Evolutionary conservation across 2,888 invertebrate species (phyloP), one percentile per base, ranked within the genome.

Genomic region (Platerodrilus igneus): DNA sequence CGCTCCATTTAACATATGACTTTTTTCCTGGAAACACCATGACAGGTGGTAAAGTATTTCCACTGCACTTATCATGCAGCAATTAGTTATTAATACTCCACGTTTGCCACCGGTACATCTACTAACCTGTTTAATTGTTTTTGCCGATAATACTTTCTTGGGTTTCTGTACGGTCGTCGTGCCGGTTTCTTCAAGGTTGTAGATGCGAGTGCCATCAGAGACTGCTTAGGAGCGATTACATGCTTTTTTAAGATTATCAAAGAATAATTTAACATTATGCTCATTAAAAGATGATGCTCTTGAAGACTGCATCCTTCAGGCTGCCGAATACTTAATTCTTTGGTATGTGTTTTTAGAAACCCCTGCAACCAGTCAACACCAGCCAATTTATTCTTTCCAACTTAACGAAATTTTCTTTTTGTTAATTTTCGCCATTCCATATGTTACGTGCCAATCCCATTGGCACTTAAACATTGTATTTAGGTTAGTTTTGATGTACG

Each of bases 181-280:
- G 8, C 42, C 47, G n/a, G n/a, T 55, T 40, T 54, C 53, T 26
- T 57, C 52, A 9, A 51, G 13, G 38, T 56, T 52, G 25, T 37
- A 56, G 19, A 56, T 48, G 26, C 46, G 11, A 15, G 16, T 29
- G 7, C 28, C 38, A 22, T 51, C 26, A 13, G 27, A 18, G 28
- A 46, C 33, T 20, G 39, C 30, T 13, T 41, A 35, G 38, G 31
- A 17, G 32, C 33, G 35, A 28, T 39, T 38, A 14, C 42, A 37
- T 21, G 52, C 40, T 21, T 39, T 15, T 25, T 8, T 8, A 3
- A 34, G 7, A 10, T 34, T 34, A 18, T 16, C 18, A 18, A 37
- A 50, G 45, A 56, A 54, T 6, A 25, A 13, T 2, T 29, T 27
- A 7, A 55, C 48, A 37, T 54, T 55, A 33, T 19, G 28, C 20